phyloP scores from a whole-genome alignment of 2,797 vertebrate genomes.

The Melanotaenia pygmaea region DNA sequence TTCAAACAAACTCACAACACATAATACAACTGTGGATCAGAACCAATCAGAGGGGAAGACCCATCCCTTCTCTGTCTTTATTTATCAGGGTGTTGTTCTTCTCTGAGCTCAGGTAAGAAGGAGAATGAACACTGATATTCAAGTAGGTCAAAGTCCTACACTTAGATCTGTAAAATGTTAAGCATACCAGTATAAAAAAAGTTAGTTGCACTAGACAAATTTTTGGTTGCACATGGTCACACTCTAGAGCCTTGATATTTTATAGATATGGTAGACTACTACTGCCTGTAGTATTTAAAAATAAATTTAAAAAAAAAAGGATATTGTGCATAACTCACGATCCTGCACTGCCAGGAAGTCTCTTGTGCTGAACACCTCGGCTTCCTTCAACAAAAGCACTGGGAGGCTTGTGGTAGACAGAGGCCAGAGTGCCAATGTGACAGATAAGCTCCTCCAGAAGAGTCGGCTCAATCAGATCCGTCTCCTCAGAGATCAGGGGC shows the following conservation, averaged over 20 bases:
- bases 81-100: too few species aligned
- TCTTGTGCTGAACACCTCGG: constrained; percentile 93
- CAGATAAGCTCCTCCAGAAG: constrained; percentile 96
- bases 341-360: constrained; percentile 88
- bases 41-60: too few species aligned
- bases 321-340: constrained; percentile 87
- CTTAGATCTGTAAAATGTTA: neutral
- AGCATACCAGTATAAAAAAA: neutral
- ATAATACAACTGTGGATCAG: too few species aligned
- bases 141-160: neutral
- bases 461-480: constrained; percentile 95
- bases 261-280: too few species aligned
- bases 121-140: neutral
- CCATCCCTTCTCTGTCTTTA: too few species aligned
- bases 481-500: constrained; percentile 96
- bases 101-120: too few species aligned
- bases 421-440: constrained; percentile 96
- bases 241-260: too few species aligned
- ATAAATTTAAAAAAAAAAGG: neutral
- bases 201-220: neutral
- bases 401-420: constrained; percentile 97
- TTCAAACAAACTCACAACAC: too few species aligned
- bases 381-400: constrained; percentile 98
- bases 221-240: too few species aligned
- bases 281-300: constrained; percentile 9